Evolutionary conservation across 2,797 vertebrate genomes (phyloP), one percentile per base, ranked within the genome.

Genomic region (Ctenochaetus hawaiiensis): DNA sequence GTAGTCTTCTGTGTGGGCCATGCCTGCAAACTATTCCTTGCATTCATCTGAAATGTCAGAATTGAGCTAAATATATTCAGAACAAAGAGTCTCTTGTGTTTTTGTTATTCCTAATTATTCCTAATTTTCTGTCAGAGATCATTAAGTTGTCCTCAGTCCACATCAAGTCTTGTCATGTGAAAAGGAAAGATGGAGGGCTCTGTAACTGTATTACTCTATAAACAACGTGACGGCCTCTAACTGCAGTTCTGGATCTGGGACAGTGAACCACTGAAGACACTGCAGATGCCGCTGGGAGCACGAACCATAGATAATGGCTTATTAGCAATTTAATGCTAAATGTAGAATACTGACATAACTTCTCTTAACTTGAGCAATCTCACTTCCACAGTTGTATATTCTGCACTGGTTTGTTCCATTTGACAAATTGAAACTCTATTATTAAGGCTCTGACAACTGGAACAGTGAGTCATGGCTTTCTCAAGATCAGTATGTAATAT

Each of bases 1-100:
- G 71, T 67, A 51, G 59, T 77, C 68, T 63, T 81, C 63, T 86
- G 82, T 81, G 89, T 87, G 72, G 71, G 78, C 83, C 77, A 72
- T 13, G 65, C 76, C 67, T 75, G 39, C 64, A 67, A 85, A 78
- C 60, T 20, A 74, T 80, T 81, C 75, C 48, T 48, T 16, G 54
- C 76, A 67, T 89, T 76, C 76, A 80, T 74, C 63, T 11, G 23
- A 82, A 72, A 78, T 72, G 77, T 72, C 43, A 66, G 73, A 68
- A 56, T 17, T 12, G 8, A 58, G 47, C 49, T 63, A 77, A 79
- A 71, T 60, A 65, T 39, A 67, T 65, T 60, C 23, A 6, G 18
- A 75, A 80, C 69, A 75, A 77, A 68, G 67, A 74, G 17, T 9
- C 49, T 61, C 16, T 62, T 67, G 17, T 47, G 41, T 73, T 63